These are phyloP conservation scores for Podotricha telesiphe DNA, from an alignment of 2,888 invertebrate species.

Conservation along the genomic window DNA sequence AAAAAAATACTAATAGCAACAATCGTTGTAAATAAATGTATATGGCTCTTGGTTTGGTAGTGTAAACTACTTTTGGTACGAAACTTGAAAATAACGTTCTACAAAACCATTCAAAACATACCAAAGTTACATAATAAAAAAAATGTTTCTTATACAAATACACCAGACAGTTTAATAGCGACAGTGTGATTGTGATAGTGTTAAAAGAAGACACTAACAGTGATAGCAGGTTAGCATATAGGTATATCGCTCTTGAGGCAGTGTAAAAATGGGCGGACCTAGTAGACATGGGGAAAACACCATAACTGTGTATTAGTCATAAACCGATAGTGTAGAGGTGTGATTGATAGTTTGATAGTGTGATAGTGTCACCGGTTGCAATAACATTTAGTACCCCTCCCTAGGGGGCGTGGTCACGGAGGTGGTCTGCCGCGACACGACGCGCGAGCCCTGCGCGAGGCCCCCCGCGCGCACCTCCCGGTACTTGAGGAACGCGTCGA, in stretches of 20 bases:
- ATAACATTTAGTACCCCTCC: conserved; percentile 60
- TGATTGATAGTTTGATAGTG: neutral
- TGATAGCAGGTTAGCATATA: neutral
- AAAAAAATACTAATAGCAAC: no score
- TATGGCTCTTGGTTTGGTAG: neutral
- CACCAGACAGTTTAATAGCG: neutral
- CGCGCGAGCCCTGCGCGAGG: conserved; percentile 88
- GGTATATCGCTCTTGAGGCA: neutral
- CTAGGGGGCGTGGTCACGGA: conserved; percentile 68
- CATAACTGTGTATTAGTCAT: no score
- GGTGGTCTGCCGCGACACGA: conserved; percentile 86
- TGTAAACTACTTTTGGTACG: no score
- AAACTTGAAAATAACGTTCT: neutral
- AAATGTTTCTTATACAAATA: neutral
- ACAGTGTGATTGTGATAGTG: neutral
- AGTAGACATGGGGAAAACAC: no score
- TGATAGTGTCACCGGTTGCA: neutral
- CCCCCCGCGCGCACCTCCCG: conserved; percentile 86
- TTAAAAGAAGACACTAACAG: neutral
- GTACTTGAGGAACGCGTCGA: conserved; percentile 92
- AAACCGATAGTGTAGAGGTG: no score
- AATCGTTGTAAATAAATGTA: no score
- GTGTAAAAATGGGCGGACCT: neutral
- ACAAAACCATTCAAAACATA: neutral
- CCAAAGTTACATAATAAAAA: neutral